These are phyloP conservation scores for Geopemphigus sp. DNA, from an alignment of 1,140 invertebrate species.

Conservation along the genomic window DNA sequence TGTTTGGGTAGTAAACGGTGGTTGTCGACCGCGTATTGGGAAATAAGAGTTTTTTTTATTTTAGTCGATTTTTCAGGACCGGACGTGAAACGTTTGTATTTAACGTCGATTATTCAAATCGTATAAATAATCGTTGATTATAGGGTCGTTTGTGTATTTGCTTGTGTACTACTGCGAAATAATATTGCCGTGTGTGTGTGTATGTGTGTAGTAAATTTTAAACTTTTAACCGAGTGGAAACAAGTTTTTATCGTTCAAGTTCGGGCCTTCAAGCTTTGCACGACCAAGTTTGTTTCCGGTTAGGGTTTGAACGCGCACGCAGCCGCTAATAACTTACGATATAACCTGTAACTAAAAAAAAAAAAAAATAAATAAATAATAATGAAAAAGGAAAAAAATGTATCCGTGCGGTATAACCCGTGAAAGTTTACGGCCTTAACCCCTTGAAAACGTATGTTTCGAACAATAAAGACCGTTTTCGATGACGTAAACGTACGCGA, in stretches of 20 bases:
- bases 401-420: not conserved
- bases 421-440: not conserved
- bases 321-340: conserved; percentile 22
- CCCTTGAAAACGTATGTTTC: conserved; percentile 4
- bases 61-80: not conserved
- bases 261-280: not conserved
- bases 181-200: not conserved
- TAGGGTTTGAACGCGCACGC: not conserved
- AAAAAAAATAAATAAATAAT: no score
- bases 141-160: not conserved
- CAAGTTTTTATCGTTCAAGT: conserved; percentile 29
- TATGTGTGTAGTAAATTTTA: conserved; percentile 20
- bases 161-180: no score
- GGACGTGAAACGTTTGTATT: not conserved
- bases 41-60: not conserved
- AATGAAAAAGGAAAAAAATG: not conserved
- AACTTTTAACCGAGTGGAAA: conserved; percentile 3
- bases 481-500: not conserved
- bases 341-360: conserved; percentile 7
- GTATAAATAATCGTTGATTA: not conserved
- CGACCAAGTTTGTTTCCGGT: conserved; percentile 22
- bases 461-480: not conserved
- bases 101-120: conserved; percentile 7
- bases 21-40: no score
- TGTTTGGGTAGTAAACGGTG: no score